Evolutionary conservation across 1,140 invertebrate species (phyloP), one percentile per base, ranked within the genome.

Genomic region (Pseudomyrmex cubaensis): DNA sequence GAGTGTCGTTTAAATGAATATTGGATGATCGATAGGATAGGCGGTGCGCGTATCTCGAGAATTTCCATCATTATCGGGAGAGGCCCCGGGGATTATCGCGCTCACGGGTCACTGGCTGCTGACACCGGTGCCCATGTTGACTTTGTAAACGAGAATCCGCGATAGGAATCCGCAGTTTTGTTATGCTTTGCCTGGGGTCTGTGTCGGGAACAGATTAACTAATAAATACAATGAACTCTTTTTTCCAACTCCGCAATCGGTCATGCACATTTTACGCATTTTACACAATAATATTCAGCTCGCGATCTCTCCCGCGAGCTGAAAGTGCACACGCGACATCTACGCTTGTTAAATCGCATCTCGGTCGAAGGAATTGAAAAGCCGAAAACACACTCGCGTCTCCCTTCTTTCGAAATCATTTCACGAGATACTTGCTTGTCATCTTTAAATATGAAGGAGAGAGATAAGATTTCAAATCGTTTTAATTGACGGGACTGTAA

Each of bases 41-140:
- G 54, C 63, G 64, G 52, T 25, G 25, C 52, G 52, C 35, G 17
- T 84, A 74, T 84, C 75, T 66, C 59, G 84, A 83, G 69, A 87
- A 89, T 83, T 89, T 84, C 35, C 46, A 67, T 66, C 61, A 72
- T 83, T 89, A 89, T 88, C 83, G 52, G 25, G 48, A 46, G 56
- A 62, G 57, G 0, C 46, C 25, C 25, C 25, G 35, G 62, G 78
- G 67, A 62, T 89, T 89, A 87, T 89, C 75, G 52, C 54, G 74
- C 9, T 22, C 52, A 82, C 54, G 82, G 86, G 84, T 90, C 87
- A 80, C 52, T 75, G 76, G 61, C 80, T 57, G 44, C 12, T 64
- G 78, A 64, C 75, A 63, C 22, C 75, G 74, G 82, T 78, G 25
- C 25, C 25, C 25, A 64, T 77, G 74, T 61, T 15, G 69, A 75